Conservation (phyloP, 2,113 vertebrate genomes). For the Callipepla californica region DNA sequence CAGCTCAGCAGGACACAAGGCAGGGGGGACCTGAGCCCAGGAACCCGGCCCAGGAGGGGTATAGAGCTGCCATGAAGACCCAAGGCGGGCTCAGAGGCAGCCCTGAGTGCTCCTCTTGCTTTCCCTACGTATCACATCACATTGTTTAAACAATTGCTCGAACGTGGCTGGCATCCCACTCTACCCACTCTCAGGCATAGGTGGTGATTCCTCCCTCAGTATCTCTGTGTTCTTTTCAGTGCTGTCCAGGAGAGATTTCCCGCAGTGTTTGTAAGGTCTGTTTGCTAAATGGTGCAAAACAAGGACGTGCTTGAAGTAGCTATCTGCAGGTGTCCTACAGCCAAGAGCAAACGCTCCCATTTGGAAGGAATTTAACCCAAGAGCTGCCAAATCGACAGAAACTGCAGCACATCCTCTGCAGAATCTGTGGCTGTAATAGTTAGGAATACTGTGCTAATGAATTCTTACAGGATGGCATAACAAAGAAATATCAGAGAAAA, state of each 20-base stretch:
- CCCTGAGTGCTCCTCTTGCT: background rate
- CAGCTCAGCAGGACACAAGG: background rate
- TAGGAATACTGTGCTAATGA: background rate
- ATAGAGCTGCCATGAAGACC: background rate
- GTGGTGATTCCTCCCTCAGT: rapidly evolving
- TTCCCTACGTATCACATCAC: rapidly evolving
- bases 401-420: background rate
- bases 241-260: background rate
- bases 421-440: background rate
- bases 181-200: background rate
- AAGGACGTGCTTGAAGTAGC: background rate
- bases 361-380: background rate
- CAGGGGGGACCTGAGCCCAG: background rate
- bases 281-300: background rate
- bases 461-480: background rate
- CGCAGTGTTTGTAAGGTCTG: background rate
- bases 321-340: background rate
- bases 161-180: background rate
- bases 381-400: background rate
- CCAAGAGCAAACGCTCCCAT: background rate
- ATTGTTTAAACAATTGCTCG: background rate
- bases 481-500: background rate
- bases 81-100: background rate
- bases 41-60: background rate
- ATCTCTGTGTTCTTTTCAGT: background rate